phyloP scores from a whole-genome alignment of 2,888 invertebrate species.

The Apeira syringaria region DNA sequence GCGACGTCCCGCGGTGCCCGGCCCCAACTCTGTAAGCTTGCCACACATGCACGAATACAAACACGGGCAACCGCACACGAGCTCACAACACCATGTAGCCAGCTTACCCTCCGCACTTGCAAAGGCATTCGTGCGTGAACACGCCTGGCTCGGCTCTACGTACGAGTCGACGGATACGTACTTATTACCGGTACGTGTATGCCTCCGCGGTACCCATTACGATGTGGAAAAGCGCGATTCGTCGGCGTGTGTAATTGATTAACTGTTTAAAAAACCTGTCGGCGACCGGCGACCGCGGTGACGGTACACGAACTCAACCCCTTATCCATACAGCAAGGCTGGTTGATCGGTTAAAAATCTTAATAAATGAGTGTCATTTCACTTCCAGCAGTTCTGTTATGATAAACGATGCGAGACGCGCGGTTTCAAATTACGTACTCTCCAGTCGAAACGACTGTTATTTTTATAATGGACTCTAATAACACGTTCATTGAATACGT shows the following conservation, averaged over 20 bases:
- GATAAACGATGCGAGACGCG: constrained; percentile 41
- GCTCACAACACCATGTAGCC: constrained; percentile 33
- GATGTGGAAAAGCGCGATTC: constrained; percentile 67
- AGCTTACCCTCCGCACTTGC: constrained; percentile 59
- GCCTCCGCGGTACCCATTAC: constrained; percentile 71
- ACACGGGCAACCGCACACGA: constrained; percentile 34
- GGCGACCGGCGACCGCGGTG: constrained; percentile 43
- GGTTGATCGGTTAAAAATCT: constrained; percentile 52
- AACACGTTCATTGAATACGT: constrained; percentile 47
- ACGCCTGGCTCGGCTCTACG: constrained; percentile 42
- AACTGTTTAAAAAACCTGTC: constrained; percentile 69
- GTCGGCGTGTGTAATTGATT: constrained; percentile 78
- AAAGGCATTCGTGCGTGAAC: constrained; percentile 72
- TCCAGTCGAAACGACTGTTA: constrained; percentile 34
- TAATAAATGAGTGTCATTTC: constrained; percentile 55
- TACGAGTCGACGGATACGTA: constrained; percentile 34
- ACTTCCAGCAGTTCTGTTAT: constrained; percentile 29
- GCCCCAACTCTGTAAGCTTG: constrained; percentile 40
- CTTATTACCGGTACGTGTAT: constrained; percentile 61
- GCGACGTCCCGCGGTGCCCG: constrained; percentile 46
- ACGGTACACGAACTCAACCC: constrained; percentile 29
- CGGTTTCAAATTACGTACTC: constrained; percentile 34
- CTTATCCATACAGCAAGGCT: constrained; percentile 28
- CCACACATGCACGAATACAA: constrained; percentile 44
- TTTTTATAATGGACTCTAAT: constrained; percentile 49